These are phyloP conservation scores for Labeo calbasu DNA, from an alignment of 2,797 vertebrate genomes.

Conservation along the genomic window DNA sequence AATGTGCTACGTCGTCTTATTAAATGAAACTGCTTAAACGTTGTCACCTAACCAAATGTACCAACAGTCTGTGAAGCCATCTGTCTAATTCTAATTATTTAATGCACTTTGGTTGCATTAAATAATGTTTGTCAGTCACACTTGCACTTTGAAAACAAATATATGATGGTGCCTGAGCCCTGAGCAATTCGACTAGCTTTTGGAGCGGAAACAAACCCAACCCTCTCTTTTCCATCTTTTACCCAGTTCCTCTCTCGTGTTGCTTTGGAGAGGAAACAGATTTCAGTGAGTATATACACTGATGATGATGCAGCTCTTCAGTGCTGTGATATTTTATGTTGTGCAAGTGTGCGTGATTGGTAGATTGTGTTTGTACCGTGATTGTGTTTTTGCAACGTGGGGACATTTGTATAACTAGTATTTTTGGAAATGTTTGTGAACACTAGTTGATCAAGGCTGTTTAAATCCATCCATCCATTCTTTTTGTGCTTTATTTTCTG, in stretches of 20 bases:
- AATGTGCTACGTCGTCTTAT: not conserved
- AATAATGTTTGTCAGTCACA: not conserved
- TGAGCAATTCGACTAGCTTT: conserved; percentile 17
- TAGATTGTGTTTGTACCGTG: conserved; percentile 44
- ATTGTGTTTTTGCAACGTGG: conserved; percentile 33
- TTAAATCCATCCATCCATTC: conserved; percentile 16
- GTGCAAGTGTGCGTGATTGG: conserved; percentile 33
- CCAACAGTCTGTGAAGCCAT: not conserved
- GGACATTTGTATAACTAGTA: not conserved
- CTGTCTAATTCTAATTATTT: not conserved
- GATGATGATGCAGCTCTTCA: conserved; percentile 58
- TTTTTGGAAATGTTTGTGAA: conserved; percentile 18
- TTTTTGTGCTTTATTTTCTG: conserved; percentile 16
- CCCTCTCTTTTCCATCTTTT: conserved; percentile 78
- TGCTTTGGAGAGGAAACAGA: conserved; percentile 86
- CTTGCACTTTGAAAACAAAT: not conserved
- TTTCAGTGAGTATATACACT: conserved; percentile 85
- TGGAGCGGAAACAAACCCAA: conserved; percentile 67
- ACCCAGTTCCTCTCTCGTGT: conserved; percentile 85
- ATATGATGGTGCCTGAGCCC: not conserved
- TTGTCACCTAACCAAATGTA: not conserved
- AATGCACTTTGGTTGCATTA: not conserved
- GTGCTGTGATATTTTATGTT: conserved; percentile 37
- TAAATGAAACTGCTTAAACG: not conserved
- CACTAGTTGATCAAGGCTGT: conserved; percentile 10